Evolutionary conservation across 2,113 vertebrate species (phyloP).

Genomic region (Elanus axillaris): DNA sequence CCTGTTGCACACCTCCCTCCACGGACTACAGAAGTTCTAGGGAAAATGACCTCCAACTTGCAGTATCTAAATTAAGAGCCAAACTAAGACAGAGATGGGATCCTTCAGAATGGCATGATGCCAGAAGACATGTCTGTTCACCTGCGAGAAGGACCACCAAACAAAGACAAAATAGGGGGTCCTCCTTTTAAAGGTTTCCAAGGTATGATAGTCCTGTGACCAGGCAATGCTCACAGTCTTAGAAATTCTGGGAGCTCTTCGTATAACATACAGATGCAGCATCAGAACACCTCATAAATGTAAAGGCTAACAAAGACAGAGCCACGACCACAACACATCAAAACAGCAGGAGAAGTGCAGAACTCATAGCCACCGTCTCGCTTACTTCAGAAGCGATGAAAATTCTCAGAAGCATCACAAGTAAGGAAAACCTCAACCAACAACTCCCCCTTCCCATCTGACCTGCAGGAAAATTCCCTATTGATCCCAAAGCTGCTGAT

Average conservation of each 20-base stretch:
- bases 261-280: not conserved
- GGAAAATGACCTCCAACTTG: not conserved
- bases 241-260: not conserved
- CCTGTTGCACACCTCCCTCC: not conserved
- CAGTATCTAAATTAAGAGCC: not conserved
- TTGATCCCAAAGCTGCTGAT: not conserved
- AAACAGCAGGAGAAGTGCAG: not conserved
- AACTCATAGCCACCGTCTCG: not conserved
- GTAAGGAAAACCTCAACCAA: not conserved
- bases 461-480: not conserved
- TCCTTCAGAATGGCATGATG: not conserved
- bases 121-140: not conserved
- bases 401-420: not conserved
- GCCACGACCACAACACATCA: accelerated
- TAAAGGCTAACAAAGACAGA: not conserved
- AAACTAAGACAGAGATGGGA: not conserved
- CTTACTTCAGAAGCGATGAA: not conserved
- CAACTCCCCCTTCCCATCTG: not conserved
- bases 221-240: not conserved
- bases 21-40: not conserved
- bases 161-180: not conserved
- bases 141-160: not conserved
- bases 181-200: not conserved
- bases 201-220: not conserved
- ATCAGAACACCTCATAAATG: not conserved